Conservation (phyloP, 2,113 vertebrate genomes). For the Heterotilapia buettikoferi region DNA sequence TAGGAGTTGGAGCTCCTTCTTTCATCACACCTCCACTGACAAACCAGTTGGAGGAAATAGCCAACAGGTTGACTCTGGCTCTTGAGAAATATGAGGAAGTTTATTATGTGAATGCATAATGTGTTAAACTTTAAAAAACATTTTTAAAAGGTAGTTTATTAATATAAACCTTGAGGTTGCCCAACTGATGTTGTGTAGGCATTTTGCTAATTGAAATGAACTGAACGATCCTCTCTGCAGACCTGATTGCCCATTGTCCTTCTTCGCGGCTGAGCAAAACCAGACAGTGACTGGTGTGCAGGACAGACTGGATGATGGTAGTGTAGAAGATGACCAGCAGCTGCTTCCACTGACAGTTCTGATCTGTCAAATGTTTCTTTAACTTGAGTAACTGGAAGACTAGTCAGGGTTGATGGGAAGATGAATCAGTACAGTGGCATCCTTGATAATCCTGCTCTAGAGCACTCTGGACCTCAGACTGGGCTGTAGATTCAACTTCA, state of each 20-base stretch:
- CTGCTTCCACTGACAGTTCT: neutral
- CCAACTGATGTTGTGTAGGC: neutral
- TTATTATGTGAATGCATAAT: neutral
- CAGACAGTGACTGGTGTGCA: neutral
- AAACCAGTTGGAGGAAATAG: constrained; percentile 6
- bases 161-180: neutral
- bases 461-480: too few species aligned
- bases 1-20: neutral
- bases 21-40: neutral
- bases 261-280: neutral
- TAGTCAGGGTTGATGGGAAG: neutral
- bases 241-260: neutral
- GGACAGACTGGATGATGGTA: neutral
- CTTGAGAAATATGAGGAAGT: neutral
- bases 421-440: neutral
- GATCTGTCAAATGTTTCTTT: neutral
- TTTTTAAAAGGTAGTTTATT: neutral
- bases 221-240: neutral
- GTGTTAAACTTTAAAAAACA: neutral
- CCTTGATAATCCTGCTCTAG: neutral
- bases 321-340: neutral
- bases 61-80: neutral
- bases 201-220: neutral
- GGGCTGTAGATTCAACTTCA: too few species aligned
- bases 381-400: neutral